Percentiles rank a stretch among this genome's conserved stretches.
These are phyloP conservation scores for Gymnoscopelus braueri DNA, from an alignment of 2,797 vertebrate species.

Conservation along the genomic window DNA sequence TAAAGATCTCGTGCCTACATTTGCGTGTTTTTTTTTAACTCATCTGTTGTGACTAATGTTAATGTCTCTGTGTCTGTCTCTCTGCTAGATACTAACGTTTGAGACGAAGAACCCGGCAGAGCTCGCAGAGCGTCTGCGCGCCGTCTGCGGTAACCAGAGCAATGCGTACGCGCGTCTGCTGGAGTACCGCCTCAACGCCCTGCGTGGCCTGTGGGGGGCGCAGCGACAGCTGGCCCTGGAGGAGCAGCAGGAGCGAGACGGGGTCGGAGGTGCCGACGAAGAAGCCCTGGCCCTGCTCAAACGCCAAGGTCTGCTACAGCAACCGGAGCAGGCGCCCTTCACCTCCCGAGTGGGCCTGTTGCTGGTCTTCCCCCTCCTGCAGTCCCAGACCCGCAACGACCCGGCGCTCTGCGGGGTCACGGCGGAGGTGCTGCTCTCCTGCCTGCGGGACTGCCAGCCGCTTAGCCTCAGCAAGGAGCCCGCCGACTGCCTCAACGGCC, in stretches of 20 bases:
- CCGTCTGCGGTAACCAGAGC: constrained; percentile 98
- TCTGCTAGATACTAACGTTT: constrained; percentile 92
- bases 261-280: constrained; percentile 88
- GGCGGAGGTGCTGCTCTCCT: constrained; percentile 95
- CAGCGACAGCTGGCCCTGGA: constrained; percentile 89
- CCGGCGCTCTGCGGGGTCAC: constrained; percentile 96
- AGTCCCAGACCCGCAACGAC: constrained; percentile 97
- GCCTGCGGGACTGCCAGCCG: constrained; percentile 98
- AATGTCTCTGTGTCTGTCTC: not conserved
- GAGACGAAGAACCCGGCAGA: constrained; percentile 97
- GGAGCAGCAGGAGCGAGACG: constrained; percentile 86
- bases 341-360: constrained; percentile 95
- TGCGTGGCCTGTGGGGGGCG: constrained; percentile 97
- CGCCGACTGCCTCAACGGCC: constrained; percentile 95
- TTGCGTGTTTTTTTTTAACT: not conserved
- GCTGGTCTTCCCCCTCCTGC: constrained; percentile 96
- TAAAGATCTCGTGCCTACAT: not conserved
- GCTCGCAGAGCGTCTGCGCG: constrained; percentile 92
- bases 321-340: constrained; percentile 95
- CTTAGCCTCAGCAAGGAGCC: constrained; percentile 98
- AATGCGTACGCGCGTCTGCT: constrained; percentile 96
- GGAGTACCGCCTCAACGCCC: constrained; percentile 95
- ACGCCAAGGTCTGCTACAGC: constrained; percentile 94
- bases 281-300: constrained; percentile 95
- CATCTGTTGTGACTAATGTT: constrained; percentile 1